A percentile compares a stretch with the other conserved stretches of the same genome.
phyloP scores from a whole-genome alignment of 1,140 invertebrate genomes.

The Fopius arisanus region DNA sequence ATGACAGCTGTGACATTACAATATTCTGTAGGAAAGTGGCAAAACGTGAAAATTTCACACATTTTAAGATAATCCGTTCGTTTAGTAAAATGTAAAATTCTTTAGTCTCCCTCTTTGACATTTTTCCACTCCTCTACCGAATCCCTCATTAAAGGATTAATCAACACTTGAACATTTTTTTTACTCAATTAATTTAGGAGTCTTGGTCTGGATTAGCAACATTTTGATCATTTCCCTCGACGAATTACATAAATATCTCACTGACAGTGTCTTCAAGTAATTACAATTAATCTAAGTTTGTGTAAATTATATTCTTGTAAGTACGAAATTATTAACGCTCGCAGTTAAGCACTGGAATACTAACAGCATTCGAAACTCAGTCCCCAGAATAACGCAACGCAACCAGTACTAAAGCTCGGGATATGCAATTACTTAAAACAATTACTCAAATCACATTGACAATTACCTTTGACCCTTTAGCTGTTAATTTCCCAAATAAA shows the following conservation, averaged over 20 bases:
- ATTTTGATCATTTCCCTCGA: constrained; percentile 17
- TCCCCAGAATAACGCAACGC: background rate
- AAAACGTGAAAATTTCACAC: background rate
- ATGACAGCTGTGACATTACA: background rate
- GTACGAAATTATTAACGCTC: background rate
- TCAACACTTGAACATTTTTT: background rate
- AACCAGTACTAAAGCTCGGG: background rate
- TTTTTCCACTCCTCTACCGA: background rate
- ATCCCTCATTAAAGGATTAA: background rate
- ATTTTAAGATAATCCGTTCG: no score
- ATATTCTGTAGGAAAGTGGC: background rate
- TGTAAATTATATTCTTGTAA: background rate
- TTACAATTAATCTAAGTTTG: background rate
- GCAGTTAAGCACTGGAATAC: background rate
- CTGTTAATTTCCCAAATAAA: background rate
- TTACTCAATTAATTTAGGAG: constrained; percentile 15
- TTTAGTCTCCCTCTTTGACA: no score
- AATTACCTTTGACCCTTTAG: background rate
- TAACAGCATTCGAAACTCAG: background rate
- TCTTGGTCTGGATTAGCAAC: background rate
- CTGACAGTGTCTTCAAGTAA: constrained; percentile 37
- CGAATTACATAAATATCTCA: constrained; percentile 42
- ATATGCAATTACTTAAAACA: background rate
- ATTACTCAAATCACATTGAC: background rate
- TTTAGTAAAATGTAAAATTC: no score